Evolutionary conservation across 2,888 invertebrate species (phyloP).

Genomic region (Xylocampa areola): DNA sequence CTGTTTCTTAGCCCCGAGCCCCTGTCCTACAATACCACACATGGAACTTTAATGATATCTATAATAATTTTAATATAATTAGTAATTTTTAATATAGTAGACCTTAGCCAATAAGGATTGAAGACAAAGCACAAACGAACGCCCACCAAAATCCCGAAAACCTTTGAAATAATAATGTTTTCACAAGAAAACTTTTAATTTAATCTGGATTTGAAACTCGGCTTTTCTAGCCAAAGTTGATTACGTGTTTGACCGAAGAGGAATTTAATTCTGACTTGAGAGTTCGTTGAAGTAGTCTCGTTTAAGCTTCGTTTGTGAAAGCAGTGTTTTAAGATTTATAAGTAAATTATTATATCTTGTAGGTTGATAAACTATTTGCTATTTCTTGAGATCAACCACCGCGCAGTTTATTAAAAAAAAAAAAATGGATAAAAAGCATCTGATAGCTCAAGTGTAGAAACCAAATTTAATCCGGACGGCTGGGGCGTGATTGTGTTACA

Average conservation of each 20-base stretch:
- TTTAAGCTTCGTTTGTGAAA: conserved; percentile 20
- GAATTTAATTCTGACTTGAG: conserved; percentile 33
- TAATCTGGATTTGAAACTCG: conserved; percentile 43
- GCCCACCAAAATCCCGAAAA: conserved; percentile 23
- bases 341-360: conserved; percentile 27
- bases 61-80: too few relatives aligned
- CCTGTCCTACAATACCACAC: too few relatives aligned
- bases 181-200: conserved; percentile 47
- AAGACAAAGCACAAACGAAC: conserved; percentile 21
- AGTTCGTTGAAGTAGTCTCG: conserved; percentile 20
- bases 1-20: too few relatives aligned
- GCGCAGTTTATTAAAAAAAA: too few relatives aligned
- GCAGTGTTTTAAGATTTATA: conserved; percentile 24
- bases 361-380: conserved; percentile 5
- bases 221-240: conserved; percentile 45
- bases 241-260: conserved; percentile 48
- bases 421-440: too few relatives aligned
- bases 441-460: too few relatives aligned
- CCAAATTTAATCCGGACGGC: too few relatives aligned
- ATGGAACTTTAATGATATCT: too few relatives aligned
- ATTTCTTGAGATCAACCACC: too few relatives aligned
- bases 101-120: too few relatives aligned
- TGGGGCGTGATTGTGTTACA: too few relatives aligned
- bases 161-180: conserved; percentile 46
- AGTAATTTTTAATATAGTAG: too few relatives aligned